Percentiles rank a stretch among this genome's conserved stretches.
Conservation (phyloP, 2,888 invertebrate genomes). For the Oligia fasciuncula region DNA sequence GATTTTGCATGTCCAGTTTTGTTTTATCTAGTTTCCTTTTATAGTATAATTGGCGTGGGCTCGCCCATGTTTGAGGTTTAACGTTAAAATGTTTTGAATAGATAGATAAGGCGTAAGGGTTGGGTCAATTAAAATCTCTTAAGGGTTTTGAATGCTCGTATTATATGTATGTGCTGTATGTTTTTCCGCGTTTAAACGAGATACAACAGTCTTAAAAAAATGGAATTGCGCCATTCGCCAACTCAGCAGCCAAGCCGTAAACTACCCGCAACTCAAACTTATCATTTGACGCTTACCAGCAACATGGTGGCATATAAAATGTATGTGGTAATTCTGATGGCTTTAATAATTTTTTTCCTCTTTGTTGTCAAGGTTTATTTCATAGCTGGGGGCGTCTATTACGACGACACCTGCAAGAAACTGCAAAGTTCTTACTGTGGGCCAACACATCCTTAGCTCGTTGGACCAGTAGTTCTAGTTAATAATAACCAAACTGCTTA, state of each 20-base stretch:
- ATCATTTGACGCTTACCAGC: neutral
- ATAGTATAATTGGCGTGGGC: conserved; percentile 18
- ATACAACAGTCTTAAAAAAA: neutral
- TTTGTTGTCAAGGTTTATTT: neutral
- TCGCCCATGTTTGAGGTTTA: conserved; percentile 20
- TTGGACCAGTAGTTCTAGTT: neutral
- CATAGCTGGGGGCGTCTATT: neutral
- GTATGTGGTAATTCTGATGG: neutral
- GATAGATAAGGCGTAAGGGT: neutral
- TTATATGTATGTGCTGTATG: neutral
- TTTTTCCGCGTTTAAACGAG: neutral
- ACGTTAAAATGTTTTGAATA: neutral
- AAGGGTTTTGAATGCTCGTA: neutral
- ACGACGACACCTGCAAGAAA: neutral
- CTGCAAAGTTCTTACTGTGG: neutral
- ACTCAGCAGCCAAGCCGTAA: neutral
- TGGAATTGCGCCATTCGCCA: neutral
- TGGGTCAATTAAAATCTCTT: neutral
- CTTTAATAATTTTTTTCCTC: neutral
- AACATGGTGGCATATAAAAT: neutral
- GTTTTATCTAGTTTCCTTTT: conserved; percentile 54
- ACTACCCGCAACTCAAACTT: conserved; percentile 4
- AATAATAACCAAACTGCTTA: neutral
- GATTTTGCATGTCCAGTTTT: conserved; percentile 82
- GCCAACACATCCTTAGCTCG: neutral